Percentiles rank a stretch among this genome's conserved stretches.
Evolutionary conservation across 1,140 invertebrate species (phyloP).

Genomic region (Ips nitidus): DNA sequence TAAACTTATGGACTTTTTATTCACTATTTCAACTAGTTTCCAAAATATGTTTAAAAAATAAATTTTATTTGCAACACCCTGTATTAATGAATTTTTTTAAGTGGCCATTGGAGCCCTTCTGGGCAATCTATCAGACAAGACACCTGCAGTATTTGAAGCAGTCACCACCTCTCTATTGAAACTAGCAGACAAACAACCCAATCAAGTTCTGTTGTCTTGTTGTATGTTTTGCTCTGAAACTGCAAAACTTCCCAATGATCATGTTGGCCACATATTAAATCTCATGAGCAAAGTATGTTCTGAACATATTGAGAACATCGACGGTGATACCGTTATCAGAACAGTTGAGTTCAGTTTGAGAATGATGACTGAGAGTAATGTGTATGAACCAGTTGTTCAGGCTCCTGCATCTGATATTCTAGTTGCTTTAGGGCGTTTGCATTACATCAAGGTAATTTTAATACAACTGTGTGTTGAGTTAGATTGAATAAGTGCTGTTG

Average conservation of each 20-base stretch:
- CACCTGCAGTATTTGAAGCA: slow-evolving; percentile 57
- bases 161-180: slow-evolving; percentile 58
- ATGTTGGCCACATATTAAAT: slow-evolving; percentile 53
- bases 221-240: slow-evolving; percentile 56
- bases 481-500: neutral
- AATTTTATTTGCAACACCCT: no score
- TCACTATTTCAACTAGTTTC: no score
- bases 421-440: slow-evolving; percentile 66
- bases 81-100: slow-evolving; percentile 44
- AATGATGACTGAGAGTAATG: slow-evolving; percentile 65
- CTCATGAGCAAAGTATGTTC: slow-evolving; percentile 57
- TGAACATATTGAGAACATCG: slow-evolving; percentile 51
- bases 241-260: slow-evolving; percentile 51
- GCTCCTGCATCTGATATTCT: slow-evolving; percentile 70
- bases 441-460: slow-evolving; percentile 37
- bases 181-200: slow-evolving; percentile 60
- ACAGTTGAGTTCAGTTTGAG: slow-evolving; percentile 61
- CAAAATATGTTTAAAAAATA: neutral
- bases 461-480: neutral
- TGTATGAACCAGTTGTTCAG: slow-evolving; percentile 66
- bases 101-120: slow-evolving; percentile 61
- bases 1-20: no score
- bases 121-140: slow-evolving; percentile 62
- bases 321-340: slow-evolving; percentile 54
- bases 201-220: slow-evolving; percentile 56